Evolutionary conservation across 2,888 invertebrate species (phyloP).

Genomic region (Dinocampus coccinellae): DNA sequence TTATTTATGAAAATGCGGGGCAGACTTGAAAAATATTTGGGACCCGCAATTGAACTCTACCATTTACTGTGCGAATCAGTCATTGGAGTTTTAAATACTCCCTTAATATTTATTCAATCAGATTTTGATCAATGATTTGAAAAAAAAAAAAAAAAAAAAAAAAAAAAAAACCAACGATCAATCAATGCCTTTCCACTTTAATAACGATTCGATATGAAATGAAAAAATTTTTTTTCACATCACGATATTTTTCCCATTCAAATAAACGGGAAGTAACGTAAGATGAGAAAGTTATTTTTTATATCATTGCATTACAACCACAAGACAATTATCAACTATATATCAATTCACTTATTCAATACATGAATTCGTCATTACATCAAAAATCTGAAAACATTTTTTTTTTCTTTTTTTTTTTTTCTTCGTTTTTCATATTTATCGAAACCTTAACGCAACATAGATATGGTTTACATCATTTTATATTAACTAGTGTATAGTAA

Average conservation of each 20-base stretch:
- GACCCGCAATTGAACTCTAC: conserved; percentile 36
- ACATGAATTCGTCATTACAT: conserved; percentile 5
- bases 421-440: conserved; percentile 20
- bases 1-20: conserved; percentile 39
- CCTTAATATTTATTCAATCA: conserved; percentile 38
- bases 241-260: background rate
- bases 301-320: conserved; percentile 6
- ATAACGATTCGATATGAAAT: background rate
- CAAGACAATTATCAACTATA: conserved; percentile 1
- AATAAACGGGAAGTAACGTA: background rate
- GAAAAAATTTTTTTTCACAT: background rate
- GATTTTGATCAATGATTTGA: background rate
- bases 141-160: no score
- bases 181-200: conserved; percentile 1
- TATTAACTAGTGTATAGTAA: conserved; percentile 44
- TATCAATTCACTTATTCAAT: conserved; percentile 18
- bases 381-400: conserved; percentile 25
- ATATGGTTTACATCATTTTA: conserved; percentile 58
- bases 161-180: no score
- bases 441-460: conserved; percentile 52
- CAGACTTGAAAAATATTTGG: conserved; percentile 55
- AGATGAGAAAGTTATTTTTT: background rate
- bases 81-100: conserved; percentile 45
- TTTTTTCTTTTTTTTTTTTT: conserved; percentile 12
- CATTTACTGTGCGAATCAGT: conserved; percentile 41